A percentile compares a stretch with the other conserved stretches of the same genome.
Conservation (phyloP, 1,140 invertebrate species). For the Vollenhovia emeryi region DNA sequence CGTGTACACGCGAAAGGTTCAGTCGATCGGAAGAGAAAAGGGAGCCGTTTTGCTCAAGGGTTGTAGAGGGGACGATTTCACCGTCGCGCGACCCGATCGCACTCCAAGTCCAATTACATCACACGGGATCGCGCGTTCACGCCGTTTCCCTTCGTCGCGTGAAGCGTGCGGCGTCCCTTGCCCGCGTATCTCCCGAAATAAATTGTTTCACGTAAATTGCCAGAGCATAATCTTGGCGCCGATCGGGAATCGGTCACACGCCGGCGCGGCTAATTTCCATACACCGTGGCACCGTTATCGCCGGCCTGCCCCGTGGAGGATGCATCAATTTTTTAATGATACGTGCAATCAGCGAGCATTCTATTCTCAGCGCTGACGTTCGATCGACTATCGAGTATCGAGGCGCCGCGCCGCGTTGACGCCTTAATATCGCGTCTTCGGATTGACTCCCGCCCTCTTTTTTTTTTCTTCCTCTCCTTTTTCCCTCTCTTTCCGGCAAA, state of each 20-base stretch:
- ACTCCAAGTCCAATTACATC: not conserved
- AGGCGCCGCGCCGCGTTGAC: slow-evolving; percentile 57
- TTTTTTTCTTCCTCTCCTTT: slow-evolving; percentile 1
- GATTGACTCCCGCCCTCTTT: slow-evolving; percentile 58
- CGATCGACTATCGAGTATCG: slow-evolving; percentile 63
- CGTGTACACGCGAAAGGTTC: not conserved
- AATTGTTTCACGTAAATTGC: slow-evolving; percentile 4
- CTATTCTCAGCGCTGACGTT: slow-evolving; percentile 81
- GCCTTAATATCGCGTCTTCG: slow-evolving; percentile 70
- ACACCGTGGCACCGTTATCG: slow-evolving; percentile 56
- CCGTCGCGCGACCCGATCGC: no score
- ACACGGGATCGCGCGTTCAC: not conserved
- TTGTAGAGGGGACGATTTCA: not conserved
- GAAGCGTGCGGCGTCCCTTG: no score
- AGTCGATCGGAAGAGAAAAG: not conserved
- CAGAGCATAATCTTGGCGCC: slow-evolving; percentile 16
- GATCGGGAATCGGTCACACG: slow-evolving; percentile 48
- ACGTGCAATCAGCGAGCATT: slow-evolving; percentile 70
- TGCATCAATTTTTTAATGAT: slow-evolving; percentile 73
- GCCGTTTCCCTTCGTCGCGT: not conserved
- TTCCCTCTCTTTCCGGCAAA: slow-evolving; percentile 38
- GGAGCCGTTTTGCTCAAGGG: not conserved
- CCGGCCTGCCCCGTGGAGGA: slow-evolving; percentile 61
- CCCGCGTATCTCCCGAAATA: not conserved
- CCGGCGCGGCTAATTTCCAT: slow-evolving; percentile 57